Percentiles rank a stretch among this genome's conserved stretches.
Evolutionary conservation across 2,888 invertebrate genomes (phyloP).

Genomic region (Holacanthella duospinosa): DNA sequence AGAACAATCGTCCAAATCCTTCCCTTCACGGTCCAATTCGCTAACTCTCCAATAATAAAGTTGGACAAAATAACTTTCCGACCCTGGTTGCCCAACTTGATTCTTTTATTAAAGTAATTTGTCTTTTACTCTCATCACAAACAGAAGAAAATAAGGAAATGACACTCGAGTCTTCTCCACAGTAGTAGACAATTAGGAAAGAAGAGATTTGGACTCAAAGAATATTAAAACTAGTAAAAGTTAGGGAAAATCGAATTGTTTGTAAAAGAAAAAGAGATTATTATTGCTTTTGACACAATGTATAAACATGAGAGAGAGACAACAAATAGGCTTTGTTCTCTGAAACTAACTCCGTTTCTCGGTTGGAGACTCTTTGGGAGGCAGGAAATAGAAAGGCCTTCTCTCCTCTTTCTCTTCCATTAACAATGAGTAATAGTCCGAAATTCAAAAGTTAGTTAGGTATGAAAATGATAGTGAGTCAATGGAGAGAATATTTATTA

Average conservation of each 20-base stretch:
- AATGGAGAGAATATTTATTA: constrained; percentile 6
- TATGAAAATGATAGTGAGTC: constrained; percentile 6
- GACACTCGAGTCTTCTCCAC: neutral
- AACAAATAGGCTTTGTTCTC: neutral
- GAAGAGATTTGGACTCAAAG: no score
- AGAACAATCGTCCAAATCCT: neutral
- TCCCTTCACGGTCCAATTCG: no score
- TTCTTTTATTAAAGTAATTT: constrained; percentile 3
- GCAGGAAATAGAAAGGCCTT: neutral
- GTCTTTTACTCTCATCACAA: constrained; percentile 12
- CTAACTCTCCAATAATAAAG: no score
- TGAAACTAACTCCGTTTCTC: neutral
- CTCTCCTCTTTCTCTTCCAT: neutral
- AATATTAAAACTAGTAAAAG: no score
- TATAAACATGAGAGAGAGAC: no score
- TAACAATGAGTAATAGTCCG: constrained; percentile 3
- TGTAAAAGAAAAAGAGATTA: no score
- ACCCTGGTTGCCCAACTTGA: no score
- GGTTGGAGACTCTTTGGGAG: no score
- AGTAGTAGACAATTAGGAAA: neutral
- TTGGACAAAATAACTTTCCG: no score
- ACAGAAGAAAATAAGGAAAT: neutral
- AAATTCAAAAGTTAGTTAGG: constrained; percentile 6
- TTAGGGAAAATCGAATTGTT: no score
- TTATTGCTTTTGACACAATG: no score